Conservation (phyloP, 2,113 vertebrate genomes). For the Meleagris gallopavo region DNA sequence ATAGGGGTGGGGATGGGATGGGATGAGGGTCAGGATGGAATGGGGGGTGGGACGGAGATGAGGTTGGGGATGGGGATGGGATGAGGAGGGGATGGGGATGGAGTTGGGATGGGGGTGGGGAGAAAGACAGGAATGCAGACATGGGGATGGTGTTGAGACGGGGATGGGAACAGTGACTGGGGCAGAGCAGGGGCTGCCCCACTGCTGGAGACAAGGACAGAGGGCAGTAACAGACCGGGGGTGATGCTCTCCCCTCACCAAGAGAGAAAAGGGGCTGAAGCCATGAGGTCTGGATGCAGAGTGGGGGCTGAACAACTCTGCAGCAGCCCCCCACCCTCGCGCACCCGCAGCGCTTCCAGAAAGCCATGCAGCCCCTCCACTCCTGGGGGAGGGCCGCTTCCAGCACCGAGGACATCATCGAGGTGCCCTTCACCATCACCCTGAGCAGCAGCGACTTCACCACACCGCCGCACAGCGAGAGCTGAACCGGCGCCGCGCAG, state of each 20-base stretch:
- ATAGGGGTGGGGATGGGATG: no score
- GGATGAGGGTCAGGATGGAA: not conserved
- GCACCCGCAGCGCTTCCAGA: slow-evolving; percentile 79
- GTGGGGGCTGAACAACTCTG: not conserved
- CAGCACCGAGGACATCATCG: slow-evolving; percentile 47
- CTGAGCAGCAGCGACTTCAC: slow-evolving; percentile 77
- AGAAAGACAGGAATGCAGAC: no score
- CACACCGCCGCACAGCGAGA: slow-evolving; percentile 30
- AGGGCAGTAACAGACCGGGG: accelerated
- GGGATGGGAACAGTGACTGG: not conserved
- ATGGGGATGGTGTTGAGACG: no score
- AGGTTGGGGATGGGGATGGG: no score
- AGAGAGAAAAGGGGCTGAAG: not conserved
- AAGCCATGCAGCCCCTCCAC: slow-evolving; percentile 80
- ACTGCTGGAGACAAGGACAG: no score
- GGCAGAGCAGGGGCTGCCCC: no score
- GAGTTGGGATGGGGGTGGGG: no score
- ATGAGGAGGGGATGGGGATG: no score
- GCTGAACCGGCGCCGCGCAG: slow-evolving; percentile 9
- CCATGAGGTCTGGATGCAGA: accelerated
- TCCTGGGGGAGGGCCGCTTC: slow-evolving; percentile 79
- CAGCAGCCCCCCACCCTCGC: not conserved
- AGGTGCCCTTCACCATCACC: slow-evolving; percentile 79
- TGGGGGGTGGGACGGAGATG: not conserved
- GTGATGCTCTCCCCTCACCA: not conserved